These are phyloP conservation scores for Petrocephalus sullivani DNA, from an alignment of 2,797 vertebrate species.

Conservation along the genomic window DNA sequence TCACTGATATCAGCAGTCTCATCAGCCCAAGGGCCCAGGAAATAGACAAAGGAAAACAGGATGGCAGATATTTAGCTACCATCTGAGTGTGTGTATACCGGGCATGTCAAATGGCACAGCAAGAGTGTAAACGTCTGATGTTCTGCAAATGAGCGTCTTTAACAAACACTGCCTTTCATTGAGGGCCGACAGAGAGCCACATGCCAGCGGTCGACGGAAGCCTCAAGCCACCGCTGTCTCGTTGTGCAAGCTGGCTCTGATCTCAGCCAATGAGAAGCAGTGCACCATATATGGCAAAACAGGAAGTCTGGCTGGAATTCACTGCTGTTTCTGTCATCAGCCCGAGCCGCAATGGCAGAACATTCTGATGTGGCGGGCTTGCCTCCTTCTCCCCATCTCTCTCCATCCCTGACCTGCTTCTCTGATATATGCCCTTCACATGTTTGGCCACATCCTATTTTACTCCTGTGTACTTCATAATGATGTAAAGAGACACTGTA, in stretches of 20 bases:
- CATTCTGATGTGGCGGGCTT: neutral
- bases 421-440: neutral
- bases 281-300: conserved; percentile 52
- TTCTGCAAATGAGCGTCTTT: neutral
- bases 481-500: neutral
- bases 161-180: neutral
- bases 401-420: neutral
- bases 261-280: conserved; percentile 39
- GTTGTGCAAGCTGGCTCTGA: conserved; percentile 27
- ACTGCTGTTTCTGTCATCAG: conserved; percentile 43
- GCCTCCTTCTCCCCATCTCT: neutral
- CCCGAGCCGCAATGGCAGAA: neutral
- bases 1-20: neutral
- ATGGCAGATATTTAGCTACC: neutral
- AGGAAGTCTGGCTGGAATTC: conserved; percentile 44
- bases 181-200: conserved; percentile 24
- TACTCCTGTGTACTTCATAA: neutral
- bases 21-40: neutral
- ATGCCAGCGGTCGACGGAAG: conserved; percentile 26
- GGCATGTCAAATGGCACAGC: neutral
- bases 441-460: neutral
- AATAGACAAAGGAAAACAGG: neutral
- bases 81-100: neutral
- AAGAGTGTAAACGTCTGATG: neutral
- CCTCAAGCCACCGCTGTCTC: conserved; percentile 12